These are phyloP conservation scores for Notoglanidium macrostoma DNA, from an alignment of 2,797 vertebrate species.

Conservation along the genomic window DNA sequence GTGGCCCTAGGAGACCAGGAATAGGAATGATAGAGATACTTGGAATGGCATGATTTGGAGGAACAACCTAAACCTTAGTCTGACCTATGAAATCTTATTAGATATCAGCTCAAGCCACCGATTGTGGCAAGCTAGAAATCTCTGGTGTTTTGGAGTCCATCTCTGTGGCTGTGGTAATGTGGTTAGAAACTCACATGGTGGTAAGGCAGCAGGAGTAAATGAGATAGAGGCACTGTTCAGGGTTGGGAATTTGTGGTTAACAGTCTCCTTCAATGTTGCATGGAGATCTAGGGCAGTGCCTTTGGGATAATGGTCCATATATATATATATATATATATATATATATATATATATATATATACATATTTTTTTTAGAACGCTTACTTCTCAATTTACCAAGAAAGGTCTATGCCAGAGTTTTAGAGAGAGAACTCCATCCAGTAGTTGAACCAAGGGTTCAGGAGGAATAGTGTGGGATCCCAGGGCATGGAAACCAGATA, in stretches of 20 bases:
- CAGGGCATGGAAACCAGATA: neutral
- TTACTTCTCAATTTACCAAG: no score
- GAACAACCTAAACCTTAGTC: neutral
- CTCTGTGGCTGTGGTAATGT: neutral
- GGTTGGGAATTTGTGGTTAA: neutral
- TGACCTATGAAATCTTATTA: neutral
- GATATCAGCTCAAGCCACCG: neutral
- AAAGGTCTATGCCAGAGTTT: no score
- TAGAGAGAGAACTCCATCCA: no score
- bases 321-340: no score
- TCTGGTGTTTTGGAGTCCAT: neutral
- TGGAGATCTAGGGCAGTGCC: neutral
- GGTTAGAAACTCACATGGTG: neutral
- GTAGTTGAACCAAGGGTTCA: neutral
- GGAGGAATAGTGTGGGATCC: neutral
- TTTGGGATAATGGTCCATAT: neutral
- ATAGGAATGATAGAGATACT: neutral
- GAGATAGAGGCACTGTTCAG: neutral
- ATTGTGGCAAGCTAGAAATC: neutral
- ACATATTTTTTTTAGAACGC: no score
- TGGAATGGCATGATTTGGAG: neutral
- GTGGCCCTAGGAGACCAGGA: neutral
- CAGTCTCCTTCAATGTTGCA: no score
- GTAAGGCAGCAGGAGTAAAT: neutral
- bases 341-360: no score